phyloP scores from a whole-genome alignment of 2,888 invertebrate species.

The Coelopa pilipes region DNA sequence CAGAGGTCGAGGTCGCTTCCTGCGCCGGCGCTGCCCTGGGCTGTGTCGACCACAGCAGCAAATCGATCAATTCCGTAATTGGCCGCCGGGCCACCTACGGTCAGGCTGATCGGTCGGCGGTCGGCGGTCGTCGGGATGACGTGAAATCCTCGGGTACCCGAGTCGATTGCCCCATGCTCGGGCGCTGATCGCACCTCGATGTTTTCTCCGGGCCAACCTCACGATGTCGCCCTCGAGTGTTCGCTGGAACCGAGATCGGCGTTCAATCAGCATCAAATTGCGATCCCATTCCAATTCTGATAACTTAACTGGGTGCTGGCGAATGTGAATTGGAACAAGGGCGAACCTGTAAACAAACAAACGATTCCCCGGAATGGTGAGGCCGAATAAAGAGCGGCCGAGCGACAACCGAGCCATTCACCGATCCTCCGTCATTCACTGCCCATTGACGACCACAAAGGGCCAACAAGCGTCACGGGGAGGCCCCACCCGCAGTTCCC shows the following conservation, averaged over 20 bases:
- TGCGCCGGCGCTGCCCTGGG: slow-evolving; percentile 37
- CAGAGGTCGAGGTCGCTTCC: not conserved
- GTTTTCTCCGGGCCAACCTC: no score
- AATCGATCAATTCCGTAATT: slow-evolving; percentile 55
- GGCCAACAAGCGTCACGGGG: slow-evolving; percentile 33
- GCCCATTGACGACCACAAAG: slow-evolving; percentile 39
- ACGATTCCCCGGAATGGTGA: no score
- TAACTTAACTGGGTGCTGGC: not conserved
- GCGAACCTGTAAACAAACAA: no score
- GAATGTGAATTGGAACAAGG: not conserved
- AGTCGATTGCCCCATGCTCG: no score
- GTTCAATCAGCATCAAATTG: not conserved
- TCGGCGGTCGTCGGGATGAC: no score
- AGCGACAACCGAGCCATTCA: no score
- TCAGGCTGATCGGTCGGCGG: slow-evolving; percentile 27
- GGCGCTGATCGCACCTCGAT: no score
- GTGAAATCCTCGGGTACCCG: no score
- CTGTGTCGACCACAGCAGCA: slow-evolving; percentile 49
- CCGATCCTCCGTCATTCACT: slow-evolving; percentile 13
- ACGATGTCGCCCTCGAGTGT: no score
- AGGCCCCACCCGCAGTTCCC: slow-evolving; percentile 33
- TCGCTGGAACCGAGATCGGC: no score
- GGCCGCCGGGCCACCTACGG: slow-evolving; percentile 56
- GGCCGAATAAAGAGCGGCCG: no score
- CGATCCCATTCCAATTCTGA: not conserved